Base-by-base conservation (phyloP, 2,797 vertebrate genomes). In the Morus bassanus region DNA sequence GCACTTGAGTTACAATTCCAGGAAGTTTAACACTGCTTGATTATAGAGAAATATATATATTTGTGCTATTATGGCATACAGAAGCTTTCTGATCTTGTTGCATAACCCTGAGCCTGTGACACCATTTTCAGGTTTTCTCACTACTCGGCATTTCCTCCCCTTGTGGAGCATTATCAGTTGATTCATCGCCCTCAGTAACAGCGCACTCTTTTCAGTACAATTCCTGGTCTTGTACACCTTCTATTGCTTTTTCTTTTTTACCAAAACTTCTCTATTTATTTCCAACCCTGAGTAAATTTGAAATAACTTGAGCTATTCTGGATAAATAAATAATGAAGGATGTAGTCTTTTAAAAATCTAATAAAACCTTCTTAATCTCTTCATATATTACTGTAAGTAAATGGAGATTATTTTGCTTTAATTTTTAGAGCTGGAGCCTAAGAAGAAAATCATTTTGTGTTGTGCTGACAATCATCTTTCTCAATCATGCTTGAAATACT, bases 121-220 rank as follows among this genome's bases (percentile, higher is more conserved):
- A 92, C 46, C 46, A 78, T 89, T 95, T 94, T 91, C 78, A 65
- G 37, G 45, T 93, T 92, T 96, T 94, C 64, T 92, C 45, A 80
- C 81, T 68, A 16, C 69, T 96, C 89, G 77, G 75, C 50, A 65
- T 80, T 92, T 93, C 72, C 53, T 94, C 37, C 57, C 70, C 64
- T 83, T 4, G 0, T 51, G 50, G 35, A 88, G 35, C 0, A 0
- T 83, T 96, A 92, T 78, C 91, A 56, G 57, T 91, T 72, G 78
- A 95, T 91, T 94, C 81, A 86, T 57, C 2, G 0, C 69, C 61
- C 72, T 81, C 78, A 53, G 35, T 73, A 65, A 78, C 85, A 91
- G 65, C 61, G 92, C 78, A 53, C 50, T 91, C 91, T 88, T 64
- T 80, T 96, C 74, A 85, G 37, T 85, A 77, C 48, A 80, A 28